Evolutionary conservation across 2,888 invertebrate genomes (phyloP), one percentile per base, ranked within the genome.

Genomic region (Linnaemya vulpina): DNA sequence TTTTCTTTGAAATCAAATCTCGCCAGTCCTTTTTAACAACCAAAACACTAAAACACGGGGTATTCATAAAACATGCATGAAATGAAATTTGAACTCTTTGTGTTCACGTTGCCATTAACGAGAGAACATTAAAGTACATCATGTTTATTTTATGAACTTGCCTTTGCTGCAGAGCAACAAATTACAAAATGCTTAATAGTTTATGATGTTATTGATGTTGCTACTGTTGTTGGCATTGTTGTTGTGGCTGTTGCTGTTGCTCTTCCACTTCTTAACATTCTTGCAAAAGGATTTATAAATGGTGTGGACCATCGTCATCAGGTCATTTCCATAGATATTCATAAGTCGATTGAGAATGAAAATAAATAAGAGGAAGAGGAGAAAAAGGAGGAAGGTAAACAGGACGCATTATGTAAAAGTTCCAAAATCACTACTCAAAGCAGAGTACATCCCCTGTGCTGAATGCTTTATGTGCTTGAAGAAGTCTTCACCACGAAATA

Each of bases 181-280:
- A 86, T 87, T 86, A 86, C 86, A 84, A 86, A 63, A 78, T 84
- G 53, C 83, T 87, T 11, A 86, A 87, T 87, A 86, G 84, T 86
- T 83, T 78, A 86, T 87, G 83, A 70, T 84, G 84, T 86, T 86
- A 84, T 86, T 84, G 77, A 84, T 83, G 83, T 78, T 76, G 46
- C 30, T 75, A 58, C 20, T 78, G 63, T 15, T 68, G 67, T 68
- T 79, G 38, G 15, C 70, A 55, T 58, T 84, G 65, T 83, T 13
- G 30, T 25, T 11, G 58, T 30, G 62, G 13, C 70, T 65, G n/a
- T 43, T 13, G 2, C 38, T 43, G n/a, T 9, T 74, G 10, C 55
- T 62, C 0, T 78, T 53, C n/a, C n/a, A 25, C 60, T 40, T 35
- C 49, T 60, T 67, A 49, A 43, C 8, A 40, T 43, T 38, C 53